Conservation (phyloP, 2,113 vertebrate species). For the Melierax canorus region DNA sequence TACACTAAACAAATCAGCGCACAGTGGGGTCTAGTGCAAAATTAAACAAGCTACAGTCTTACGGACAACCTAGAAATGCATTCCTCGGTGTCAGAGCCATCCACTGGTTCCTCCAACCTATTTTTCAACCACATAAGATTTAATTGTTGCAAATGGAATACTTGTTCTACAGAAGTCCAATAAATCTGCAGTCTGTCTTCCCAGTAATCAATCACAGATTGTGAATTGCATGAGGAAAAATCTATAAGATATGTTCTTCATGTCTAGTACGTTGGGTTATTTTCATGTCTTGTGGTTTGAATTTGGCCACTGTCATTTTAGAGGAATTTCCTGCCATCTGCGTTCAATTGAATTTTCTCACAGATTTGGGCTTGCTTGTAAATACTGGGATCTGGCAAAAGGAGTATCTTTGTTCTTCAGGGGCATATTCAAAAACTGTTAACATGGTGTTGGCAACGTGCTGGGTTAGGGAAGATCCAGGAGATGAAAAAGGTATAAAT, state of each 20-base stretch:
- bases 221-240: conserved; percentile 78
- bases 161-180: conserved; percentile 89
- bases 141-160: conserved; percentile 90
- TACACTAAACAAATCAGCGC: not conserved
- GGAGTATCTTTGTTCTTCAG: conserved; percentile 82
- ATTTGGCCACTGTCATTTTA: conserved; percentile 95
- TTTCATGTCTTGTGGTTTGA: conserved; percentile 92
- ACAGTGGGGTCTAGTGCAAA: not conserved
- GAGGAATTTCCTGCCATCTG: conserved; percentile 99
- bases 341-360: conserved; percentile 93
- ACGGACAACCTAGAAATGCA: conserved; percentile 30
- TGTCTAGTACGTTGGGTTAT: conserved; percentile 83
- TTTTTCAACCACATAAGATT: conserved; percentile 76
- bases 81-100: conserved; percentile 64
- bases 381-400: conserved; percentile 89
- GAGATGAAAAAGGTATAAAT: conserved; percentile 65
- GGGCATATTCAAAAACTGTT: conserved; percentile 77
- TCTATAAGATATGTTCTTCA: conserved; percentile 80
- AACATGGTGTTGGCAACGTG: conserved; percentile 63
- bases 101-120: conserved; percentile 67
- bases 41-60: conserved; percentile 7
- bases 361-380: conserved; percentile 93
- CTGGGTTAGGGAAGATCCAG: conserved; percentile 55
- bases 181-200: conserved; percentile 85
- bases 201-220: conserved; percentile 82